Evolutionary conservation across 2,113 vertebrate species (phyloP).

Genomic region (Sorex araneus): DNA sequence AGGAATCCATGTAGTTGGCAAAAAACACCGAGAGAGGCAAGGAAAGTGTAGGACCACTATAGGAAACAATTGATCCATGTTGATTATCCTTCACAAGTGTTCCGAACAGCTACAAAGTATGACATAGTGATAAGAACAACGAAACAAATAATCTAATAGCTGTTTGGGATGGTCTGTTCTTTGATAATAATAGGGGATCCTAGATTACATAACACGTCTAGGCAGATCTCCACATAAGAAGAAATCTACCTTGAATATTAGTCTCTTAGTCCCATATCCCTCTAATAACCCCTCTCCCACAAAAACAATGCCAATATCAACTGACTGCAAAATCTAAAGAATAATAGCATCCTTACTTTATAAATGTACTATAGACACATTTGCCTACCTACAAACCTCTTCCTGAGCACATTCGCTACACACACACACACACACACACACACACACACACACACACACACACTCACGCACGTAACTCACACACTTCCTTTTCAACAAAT

Average conservation of each 20-base stretch:
- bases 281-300: background rate
- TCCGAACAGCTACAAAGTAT: background rate
- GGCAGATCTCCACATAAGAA: too few species aligned
- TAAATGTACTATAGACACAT: too few species aligned
- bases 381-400: too few species aligned
- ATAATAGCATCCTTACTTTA: too few species aligned
- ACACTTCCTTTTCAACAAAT: background rate
- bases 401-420: too few species aligned
- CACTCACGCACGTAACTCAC: too few species aligned
- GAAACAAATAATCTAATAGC: conserved; percentile 34
- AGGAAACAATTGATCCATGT: background rate
- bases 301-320: background rate
- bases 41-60: background rate
- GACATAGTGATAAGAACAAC: background rate
- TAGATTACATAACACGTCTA: background rate
- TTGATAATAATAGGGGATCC: background rate
- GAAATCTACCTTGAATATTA: too few species aligned
- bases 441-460: too few species aligned
- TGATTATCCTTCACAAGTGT: background rate
- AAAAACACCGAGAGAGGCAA: too few species aligned
- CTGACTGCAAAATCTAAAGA: too few species aligned
- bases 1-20: background rate
- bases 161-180: background rate
- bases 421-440: too few species aligned
- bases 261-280: background rate